Evolutionary conservation across 2,888 invertebrate genomes (phyloP), one percentile per base, ranked within the genome.

Genomic region (Drosophila cognata): DNA sequence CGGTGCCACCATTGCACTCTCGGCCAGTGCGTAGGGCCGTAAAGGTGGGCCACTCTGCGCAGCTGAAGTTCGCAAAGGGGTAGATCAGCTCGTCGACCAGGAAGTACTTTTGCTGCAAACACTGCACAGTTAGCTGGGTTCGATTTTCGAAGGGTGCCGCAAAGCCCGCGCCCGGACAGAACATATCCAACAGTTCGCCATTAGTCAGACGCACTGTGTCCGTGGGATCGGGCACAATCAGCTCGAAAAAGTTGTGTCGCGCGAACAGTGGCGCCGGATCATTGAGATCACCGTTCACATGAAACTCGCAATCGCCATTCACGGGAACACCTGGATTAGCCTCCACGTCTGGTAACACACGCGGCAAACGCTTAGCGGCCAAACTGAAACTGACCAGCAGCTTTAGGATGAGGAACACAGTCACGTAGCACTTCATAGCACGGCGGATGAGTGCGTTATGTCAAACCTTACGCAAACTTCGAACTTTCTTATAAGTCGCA

Each of bases 251-350:
- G 1, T 93, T 92, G 6, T 93, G 91, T 38, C 91, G 92, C 1
- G 95, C 87, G 74, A 95, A 94, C 8, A 96, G 92, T 0, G 95
- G 95, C 76, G 95, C 95, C 0, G 95, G 95, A 76, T 95, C 91
- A 10, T 74, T 91, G 4, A 92, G 83, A 74, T 91, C 92, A 0
- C 91, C 90, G 63, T 82, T 88, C 0, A 92, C 84, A 4, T 62
- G 67, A 55, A 89, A 92, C 7, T 88, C 83, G 36, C 92, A 92
- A 36, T 91, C 82, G 0, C 87, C 87, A 21, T 51, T 50, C 38
- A 90, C 89, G 0, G 71, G 46, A 2, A 87, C 90, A 33, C 90
- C 86, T 29, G 79, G 71, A 7, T 86, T 78, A 18, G 57, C 84
- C 2, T 81, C 73, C 7, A 52, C 76, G 6, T 60, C n/a, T 41